Percentiles rank a stretch among this genome's conserved stretches.
These are phyloP conservation scores for Nesoenas mayeri DNA, from an alignment of 2,113 vertebrate species.

Conservation along the genomic window DNA sequence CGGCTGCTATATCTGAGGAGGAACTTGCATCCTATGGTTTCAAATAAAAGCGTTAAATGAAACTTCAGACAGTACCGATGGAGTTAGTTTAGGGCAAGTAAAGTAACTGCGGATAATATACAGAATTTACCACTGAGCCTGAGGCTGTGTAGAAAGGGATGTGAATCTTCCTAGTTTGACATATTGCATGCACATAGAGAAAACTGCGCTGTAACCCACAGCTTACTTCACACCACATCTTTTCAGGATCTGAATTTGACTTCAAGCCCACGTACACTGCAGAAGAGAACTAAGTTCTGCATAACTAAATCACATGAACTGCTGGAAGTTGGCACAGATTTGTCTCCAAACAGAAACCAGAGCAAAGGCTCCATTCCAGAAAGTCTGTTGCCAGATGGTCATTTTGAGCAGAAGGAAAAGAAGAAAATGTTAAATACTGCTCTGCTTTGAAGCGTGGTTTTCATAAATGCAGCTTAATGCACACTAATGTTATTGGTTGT, in stretches of 20 bases:
- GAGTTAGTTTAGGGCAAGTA: background rate
- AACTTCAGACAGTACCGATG: background rate
- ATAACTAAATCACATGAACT: conserved; percentile 22
- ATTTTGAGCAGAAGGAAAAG: conserved; percentile 37
- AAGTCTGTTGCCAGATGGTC: conserved; percentile 46
- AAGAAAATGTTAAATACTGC: conserved; percentile 41
- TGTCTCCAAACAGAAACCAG: conserved; percentile 29
- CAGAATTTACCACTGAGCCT: background rate
- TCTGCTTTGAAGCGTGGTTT: background rate
- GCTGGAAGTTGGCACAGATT: conserved; percentile 27
- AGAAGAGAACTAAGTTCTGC: conserved; percentile 26
- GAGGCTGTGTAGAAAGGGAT: background rate
- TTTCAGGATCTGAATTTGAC: conserved; percentile 31
- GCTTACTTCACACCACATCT: conserved; percentile 16
- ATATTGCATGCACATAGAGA: background rate
- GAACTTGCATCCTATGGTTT: background rate
- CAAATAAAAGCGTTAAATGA: background rate
- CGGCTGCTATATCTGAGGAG: background rate
- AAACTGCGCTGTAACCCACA: background rate
- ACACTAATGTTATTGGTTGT: background rate
- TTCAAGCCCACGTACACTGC: conserved; percentile 2
- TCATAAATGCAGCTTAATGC: background rate
- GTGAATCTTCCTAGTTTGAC: background rate
- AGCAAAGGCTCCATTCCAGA: background rate
- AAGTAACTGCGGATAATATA: background rate